These are phyloP conservation scores for Lepidochrysops patricia DNA, from an alignment of 2,888 invertebrate genomes.

Conservation along the genomic window DNA sequence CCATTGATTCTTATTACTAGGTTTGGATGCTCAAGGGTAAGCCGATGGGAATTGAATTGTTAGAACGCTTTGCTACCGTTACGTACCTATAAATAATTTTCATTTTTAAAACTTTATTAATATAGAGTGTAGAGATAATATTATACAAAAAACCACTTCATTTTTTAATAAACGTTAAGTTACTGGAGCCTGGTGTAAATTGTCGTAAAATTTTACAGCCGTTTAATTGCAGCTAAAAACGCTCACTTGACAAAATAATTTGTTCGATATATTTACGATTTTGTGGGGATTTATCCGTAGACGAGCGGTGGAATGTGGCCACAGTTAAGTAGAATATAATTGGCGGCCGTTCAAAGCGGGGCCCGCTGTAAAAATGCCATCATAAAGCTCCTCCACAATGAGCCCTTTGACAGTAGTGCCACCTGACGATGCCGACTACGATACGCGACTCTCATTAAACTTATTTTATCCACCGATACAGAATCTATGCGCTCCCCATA, in stretches of 20 bases:
- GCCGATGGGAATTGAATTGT: too few species aligned
- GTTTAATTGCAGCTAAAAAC: background rate
- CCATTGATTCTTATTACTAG: too few species aligned
- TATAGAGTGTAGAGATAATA: too few species aligned
- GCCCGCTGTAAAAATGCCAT: constrained; percentile 70
- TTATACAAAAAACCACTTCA: too few species aligned
- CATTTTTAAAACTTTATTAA: too few species aligned
- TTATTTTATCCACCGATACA: constrained; percentile 67
- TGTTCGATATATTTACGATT: constrained; percentile 7
- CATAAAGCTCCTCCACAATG: constrained; percentile 68
- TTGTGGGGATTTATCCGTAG: constrained; percentile 22
- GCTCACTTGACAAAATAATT: constrained; percentile 6
- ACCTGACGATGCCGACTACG: constrained; percentile 70
- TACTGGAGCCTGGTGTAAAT: background rate
- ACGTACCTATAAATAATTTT: too few species aligned
- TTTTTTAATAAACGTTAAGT: background rate
- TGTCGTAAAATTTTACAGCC: constrained; percentile 4
- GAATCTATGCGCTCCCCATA: constrained; percentile 35
- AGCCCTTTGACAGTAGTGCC: constrained; percentile 70
- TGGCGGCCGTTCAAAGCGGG: constrained; percentile 66
- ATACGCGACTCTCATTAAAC: constrained; percentile 67
- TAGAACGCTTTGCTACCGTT: too few species aligned
- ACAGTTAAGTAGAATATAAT: constrained; percentile 71
- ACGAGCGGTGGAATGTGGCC: constrained; percentile 29
- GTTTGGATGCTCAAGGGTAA: too few species aligned